Conservation (phyloP, 2,888 invertebrate species). For the Cerastis leucographa region DNA sequence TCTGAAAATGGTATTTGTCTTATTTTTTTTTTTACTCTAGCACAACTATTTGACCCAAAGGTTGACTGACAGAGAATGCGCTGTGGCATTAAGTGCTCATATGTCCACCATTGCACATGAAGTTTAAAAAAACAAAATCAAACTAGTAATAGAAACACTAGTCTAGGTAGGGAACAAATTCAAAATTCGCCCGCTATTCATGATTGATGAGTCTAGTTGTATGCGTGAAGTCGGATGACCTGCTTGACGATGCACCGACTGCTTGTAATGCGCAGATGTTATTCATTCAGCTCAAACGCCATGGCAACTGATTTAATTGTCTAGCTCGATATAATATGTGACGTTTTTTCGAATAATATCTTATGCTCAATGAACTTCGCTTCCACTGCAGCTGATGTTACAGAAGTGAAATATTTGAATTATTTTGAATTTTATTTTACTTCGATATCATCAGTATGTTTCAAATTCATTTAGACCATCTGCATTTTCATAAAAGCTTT, state of each 20-base stretch:
- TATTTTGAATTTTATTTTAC: conserved; percentile 27
- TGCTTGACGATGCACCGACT: conserved; percentile 87
- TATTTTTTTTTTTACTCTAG: no score
- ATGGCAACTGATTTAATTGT: conserved; percentile 77
- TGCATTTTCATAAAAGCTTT: conserved; percentile 17
- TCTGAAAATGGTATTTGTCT: not conserved
- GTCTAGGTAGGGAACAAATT: conserved; percentile 62
- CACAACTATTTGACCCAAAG: no score
- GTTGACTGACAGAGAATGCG: no score
- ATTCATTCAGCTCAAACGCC: conserved; percentile 76
- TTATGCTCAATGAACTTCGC: conserved; percentile 57
- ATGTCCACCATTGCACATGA: no score
- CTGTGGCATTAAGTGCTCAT: no score
- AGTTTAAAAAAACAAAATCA: not conserved
- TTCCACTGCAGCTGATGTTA: conserved; percentile 63
- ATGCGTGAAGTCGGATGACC: conserved; percentile 81
- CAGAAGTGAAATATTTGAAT: conserved; percentile 43
- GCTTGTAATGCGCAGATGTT: conserved; percentile 83
- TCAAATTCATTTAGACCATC: not conserved
- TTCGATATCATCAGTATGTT: conserved; percentile 2
- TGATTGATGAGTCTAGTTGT: conserved; percentile 82
- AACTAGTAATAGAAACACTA: conserved; percentile 14
- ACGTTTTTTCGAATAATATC: conserved; percentile 39
- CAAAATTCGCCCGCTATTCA: conserved; percentile 74
- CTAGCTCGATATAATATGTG: conserved; percentile 38